These are phyloP conservation scores for Pseudomyrmex sp. DNA, from an alignment of 1,140 invertebrate genomes.

Conservation along the genomic window DNA sequence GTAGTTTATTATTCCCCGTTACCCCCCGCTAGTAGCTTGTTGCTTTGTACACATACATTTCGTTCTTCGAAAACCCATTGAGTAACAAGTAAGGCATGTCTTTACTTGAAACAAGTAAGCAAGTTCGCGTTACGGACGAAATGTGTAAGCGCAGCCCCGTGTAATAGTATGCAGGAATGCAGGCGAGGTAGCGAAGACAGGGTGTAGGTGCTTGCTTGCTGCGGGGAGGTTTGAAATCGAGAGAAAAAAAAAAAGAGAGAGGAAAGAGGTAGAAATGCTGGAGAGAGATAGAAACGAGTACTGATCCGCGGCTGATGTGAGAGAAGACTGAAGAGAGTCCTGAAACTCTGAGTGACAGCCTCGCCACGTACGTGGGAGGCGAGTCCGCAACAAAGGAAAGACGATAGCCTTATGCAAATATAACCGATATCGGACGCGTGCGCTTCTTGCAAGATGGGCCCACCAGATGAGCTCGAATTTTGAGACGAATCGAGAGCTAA, in stretches of 20 bases:
- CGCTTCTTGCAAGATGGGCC: constrained; percentile 52
- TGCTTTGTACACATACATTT: background rate
- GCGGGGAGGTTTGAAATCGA: constrained; percentile 80
- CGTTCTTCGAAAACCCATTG: background rate
- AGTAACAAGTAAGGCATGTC: background rate
- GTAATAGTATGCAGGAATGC: constrained; percentile 85
- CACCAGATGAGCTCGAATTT: constrained; percentile 51
- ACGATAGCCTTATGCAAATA: constrained; percentile 83
- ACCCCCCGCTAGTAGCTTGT: background rate
- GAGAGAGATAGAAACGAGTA: constrained; percentile 53
- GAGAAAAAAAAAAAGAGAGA: constrained; percentile 56
- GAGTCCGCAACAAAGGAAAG: constrained; percentile 75
- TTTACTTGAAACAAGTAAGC: constrained; percentile 37
- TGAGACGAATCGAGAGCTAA: constrained; percentile 25
- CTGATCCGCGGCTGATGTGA: constrained; percentile 72
- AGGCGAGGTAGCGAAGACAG: constrained; percentile 79
- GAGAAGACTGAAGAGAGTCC: constrained; percentile 76
- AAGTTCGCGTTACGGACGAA: constrained; percentile 73
- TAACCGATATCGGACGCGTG: constrained; percentile 76
- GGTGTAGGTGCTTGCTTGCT: constrained; percentile 74
- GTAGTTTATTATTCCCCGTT: too few species aligned
- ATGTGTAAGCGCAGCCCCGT: constrained; percentile 74
- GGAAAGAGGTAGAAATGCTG: constrained; percentile 39
- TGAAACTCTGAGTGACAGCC: constrained; percentile 81
- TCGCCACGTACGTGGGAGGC: constrained; percentile 82